phyloP scores from a whole-genome alignment of 1,140 invertebrate genomes.

The Epicauta chinensis region DNA sequence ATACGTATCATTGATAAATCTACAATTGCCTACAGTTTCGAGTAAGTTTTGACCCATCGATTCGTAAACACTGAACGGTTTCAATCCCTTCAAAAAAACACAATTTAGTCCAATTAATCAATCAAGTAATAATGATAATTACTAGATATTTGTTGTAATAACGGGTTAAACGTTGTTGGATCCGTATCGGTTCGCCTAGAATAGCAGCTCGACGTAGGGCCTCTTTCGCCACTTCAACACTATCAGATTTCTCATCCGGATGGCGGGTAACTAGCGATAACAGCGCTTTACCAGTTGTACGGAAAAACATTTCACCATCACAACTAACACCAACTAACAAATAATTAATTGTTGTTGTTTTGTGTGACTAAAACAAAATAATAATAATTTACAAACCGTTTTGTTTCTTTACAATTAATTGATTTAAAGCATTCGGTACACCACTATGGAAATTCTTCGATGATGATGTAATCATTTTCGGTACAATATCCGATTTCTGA shows the following conservation, averaged over 20 bases:
- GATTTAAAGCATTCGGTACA: slow-evolving; percentile 36
- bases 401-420: slow-evolving; percentile 37
- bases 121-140: slow-evolving; percentile 15
- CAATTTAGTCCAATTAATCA: neutral
- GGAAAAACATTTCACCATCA: slow-evolving; percentile 63
- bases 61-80: slow-evolving; percentile 38
- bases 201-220: slow-evolving; percentile 63
- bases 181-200: slow-evolving; percentile 60
- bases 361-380: no score
- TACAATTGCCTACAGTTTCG: slow-evolving; percentile 34
- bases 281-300: slow-evolving; percentile 57
- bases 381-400: no score
- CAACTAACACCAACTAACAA: slow-evolving; percentile 55
- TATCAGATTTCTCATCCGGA: slow-evolving; percentile 52
- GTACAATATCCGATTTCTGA: slow-evolving; percentile 29
- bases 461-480: slow-evolving; percentile 31
- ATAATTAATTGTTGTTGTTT: no score
- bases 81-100: slow-evolving; percentile 29
- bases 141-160: slow-evolving; percentile 63
- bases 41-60: slow-evolving; percentile 38
- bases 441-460: slow-evolving; percentile 35
- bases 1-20: slow-evolving; percentile 37
- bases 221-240: slow-evolving; percentile 60
- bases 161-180: slow-evolving; percentile 61
- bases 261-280: slow-evolving; percentile 50